Evolutionary conservation across 2,113 vertebrate genomes (phyloP).

Genomic region (Channa argus): DNA sequence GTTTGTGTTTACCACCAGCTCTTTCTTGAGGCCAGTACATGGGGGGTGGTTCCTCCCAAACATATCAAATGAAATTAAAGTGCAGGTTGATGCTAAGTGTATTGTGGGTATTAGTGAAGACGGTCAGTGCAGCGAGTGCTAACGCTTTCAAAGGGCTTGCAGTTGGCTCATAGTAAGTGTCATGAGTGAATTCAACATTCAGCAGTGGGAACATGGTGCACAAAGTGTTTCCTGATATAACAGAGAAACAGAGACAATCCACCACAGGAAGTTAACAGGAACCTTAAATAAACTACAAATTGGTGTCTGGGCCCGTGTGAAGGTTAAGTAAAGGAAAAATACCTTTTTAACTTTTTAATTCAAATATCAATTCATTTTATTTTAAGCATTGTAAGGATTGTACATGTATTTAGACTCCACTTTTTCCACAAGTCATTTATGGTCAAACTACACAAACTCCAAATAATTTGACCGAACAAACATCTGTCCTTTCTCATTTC

Average conservation of each 20-base stretch:
- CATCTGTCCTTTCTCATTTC: background rate
- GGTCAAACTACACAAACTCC: background rate
- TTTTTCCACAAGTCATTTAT: background rate
- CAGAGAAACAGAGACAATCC: background rate
- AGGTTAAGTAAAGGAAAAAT: no score
- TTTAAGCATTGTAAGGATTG: no score
- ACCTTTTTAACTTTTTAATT: no score
- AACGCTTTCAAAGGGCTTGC: background rate
- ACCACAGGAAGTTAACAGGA: background rate
- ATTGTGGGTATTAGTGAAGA: no score
- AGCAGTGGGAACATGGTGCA: background rate
- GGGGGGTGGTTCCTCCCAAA: background rate
- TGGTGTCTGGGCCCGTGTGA: no score
- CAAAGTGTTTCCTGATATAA: background rate
- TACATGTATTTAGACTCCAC: background rate
- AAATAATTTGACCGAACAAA: background rate
- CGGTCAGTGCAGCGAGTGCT: no score
- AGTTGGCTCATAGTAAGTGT: background rate
- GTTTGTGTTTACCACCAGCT: conserved; percentile 22
- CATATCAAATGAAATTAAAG: background rate
- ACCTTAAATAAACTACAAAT: no score
- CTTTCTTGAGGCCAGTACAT: background rate
- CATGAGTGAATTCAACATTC: background rate
- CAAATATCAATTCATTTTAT: no score
- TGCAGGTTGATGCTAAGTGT: background rate